Conservation (phyloP, 2,888 invertebrate species). For the Clusia tigrina region DNA sequence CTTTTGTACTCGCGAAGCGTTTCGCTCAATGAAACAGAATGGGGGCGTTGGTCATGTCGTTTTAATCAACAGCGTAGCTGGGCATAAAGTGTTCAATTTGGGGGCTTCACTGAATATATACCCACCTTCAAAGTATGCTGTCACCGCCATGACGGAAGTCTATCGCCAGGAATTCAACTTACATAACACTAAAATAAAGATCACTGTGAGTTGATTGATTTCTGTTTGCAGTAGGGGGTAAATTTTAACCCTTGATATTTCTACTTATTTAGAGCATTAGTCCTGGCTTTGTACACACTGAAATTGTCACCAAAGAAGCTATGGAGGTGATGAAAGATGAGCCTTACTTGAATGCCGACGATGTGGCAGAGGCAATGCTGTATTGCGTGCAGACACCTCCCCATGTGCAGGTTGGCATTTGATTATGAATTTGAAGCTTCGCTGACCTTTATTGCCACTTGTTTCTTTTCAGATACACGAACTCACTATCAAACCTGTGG, state of each 20-base stretch:
- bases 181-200: slow-evolving; percentile 44
- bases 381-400: slow-evolving; percentile 54
- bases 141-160: slow-evolving; percentile 51
- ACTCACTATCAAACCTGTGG: slow-evolving; percentile 25
- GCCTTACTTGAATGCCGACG: slow-evolving; percentile 44
- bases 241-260: neutral
- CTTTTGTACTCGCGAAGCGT: slow-evolving; percentile 65
- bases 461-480: slow-evolving; percentile 29
- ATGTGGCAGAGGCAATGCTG: slow-evolving; percentile 53
- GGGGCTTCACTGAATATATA: slow-evolving; percentile 51
- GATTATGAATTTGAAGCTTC: slow-evolving; percentile 20
- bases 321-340: too few relatives aligned
- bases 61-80: slow-evolving; percentile 61
- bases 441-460: neutral
- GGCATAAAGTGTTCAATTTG: slow-evolving; percentile 47
- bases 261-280: slow-evolving; percentile 51
- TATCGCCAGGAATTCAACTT: slow-evolving; percentile 53
- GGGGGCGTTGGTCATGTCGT: slow-evolving; percentile 66
- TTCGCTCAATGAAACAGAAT: slow-evolving; percentile 64
- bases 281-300: slow-evolving; percentile 53
- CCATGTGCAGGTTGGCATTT: slow-evolving; percentile 41
- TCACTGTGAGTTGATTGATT: slow-evolving; percentile 41
- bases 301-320: slow-evolving; percentile 40
- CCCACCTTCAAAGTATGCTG: slow-evolving; percentile 52
- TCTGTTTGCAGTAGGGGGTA: neutral